Evolutionary conservation across 2,113 vertebrate species (phyloP).

Genomic region (Neotragus moschatus): DNA sequence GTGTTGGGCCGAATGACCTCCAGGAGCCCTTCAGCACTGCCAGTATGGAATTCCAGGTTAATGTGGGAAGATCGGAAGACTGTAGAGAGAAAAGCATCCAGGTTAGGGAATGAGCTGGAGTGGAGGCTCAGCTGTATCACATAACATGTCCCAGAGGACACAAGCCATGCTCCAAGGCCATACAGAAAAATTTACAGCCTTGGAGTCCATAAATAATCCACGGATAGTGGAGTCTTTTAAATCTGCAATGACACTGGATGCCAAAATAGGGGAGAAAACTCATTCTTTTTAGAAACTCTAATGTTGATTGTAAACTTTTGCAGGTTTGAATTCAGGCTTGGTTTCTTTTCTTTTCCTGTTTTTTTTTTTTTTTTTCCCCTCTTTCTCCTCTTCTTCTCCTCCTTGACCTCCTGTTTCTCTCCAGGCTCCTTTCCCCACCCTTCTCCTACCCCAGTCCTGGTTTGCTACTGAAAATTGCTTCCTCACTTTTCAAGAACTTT

Average conservation of each 20-base stretch:
- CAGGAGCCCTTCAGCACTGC: constrained; percentile 7
- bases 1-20: not conserved
- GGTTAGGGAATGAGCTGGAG: constrained; percentile 27
- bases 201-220: constrained; percentile 56
- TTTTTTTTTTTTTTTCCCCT: not conserved
- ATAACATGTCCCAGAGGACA: constrained; percentile 37
- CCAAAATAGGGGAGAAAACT: not conserved
- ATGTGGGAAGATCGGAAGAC: constrained; percentile 29
- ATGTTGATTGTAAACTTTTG: not conserved
- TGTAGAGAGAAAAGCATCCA: constrained; percentile 18
- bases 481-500: not conserved
- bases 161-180: constrained; percentile 32
- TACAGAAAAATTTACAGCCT: constrained; percentile 42
- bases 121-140: not conserved
- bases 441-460: not conserved
- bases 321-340: not conserved
- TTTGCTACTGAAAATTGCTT: not conserved
- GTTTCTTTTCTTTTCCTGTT: not conserved
- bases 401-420: not conserved
- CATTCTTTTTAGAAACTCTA: not conserved
- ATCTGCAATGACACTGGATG: constrained; percentile 5
- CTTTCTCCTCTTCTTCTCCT: not conserved
- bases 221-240: constrained; percentile 26
- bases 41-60: constrained; percentile 53
- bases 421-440: not conserved